phyloP scores from a whole-genome alignment of 2,113 vertebrate genomes.

The Zosterops hypoxanthus region DNA sequence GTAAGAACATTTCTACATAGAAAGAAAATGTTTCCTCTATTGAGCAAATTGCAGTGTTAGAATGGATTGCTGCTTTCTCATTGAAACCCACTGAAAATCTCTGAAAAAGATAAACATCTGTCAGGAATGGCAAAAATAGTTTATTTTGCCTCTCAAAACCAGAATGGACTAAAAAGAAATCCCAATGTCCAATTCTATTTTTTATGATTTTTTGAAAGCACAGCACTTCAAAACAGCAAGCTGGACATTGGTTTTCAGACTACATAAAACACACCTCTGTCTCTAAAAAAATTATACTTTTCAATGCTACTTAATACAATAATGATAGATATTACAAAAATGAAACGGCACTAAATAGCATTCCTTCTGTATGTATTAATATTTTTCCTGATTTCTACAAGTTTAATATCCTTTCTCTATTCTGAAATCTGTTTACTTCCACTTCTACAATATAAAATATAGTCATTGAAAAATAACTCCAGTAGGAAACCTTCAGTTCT shows the following conservation, averaged over 20 bases:
- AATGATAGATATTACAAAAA: neutral
- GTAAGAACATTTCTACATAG: neutral
- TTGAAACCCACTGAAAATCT: neutral
- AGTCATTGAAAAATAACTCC: neutral
- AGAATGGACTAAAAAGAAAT: neutral
- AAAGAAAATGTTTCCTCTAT: neutral
- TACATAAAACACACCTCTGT: neutral
- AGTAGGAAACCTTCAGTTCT: neutral
- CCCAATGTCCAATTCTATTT: neutral
- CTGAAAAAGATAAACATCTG: neutral
- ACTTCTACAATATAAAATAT: neutral
- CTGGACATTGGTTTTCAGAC: neutral
- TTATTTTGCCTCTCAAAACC: neutral
- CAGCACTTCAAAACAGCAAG: neutral
- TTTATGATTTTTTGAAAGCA: neutral
- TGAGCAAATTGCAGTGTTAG: neutral
- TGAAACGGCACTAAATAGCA: neutral
- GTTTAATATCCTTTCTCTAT: neutral
- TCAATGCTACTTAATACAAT: neutral
- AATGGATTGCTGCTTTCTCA: slow-evolving; percentile 5
- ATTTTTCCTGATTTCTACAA: neutral
- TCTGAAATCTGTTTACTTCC: neutral
- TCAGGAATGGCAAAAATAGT: neutral
- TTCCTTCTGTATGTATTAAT: neutral
- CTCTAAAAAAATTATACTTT: neutral